These are phyloP conservation scores for Phaethon lepturus DNA, from an alignment of 2,113 vertebrate species.

Conservation along the genomic window DNA sequence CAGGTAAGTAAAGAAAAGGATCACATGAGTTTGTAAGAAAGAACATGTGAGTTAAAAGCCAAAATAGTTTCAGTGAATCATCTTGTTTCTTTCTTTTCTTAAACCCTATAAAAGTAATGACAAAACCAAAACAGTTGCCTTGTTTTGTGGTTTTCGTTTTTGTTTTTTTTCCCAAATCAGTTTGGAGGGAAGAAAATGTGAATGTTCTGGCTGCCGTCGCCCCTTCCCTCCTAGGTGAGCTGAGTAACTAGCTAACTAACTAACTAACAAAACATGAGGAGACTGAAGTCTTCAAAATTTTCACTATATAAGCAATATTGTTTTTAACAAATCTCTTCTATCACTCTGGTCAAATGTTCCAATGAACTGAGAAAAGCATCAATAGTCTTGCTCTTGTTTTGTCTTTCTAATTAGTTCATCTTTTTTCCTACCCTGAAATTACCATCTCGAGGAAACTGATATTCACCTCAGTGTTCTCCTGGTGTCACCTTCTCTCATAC, in stretches of 20 bases:
- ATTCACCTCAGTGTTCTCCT: background rate
- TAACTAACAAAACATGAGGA: background rate
- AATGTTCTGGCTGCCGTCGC: background rate
- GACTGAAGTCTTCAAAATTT: background rate
- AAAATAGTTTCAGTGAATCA: background rate
- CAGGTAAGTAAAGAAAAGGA: background rate
- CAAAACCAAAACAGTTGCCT: background rate
- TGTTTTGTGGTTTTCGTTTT: background rate
- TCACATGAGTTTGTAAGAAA: background rate
- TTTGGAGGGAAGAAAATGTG: background rate
- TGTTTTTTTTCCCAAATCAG: background rate
- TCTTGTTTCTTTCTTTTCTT: background rate
- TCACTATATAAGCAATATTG: background rate
- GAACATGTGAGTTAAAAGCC: accelerated
- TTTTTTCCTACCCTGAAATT: background rate
- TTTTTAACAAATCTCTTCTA: background rate
- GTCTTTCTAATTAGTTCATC: background rate
- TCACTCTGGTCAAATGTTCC: background rate
- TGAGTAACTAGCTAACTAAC: background rate
- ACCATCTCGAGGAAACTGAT: background rate
- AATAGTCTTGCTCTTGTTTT: background rate
- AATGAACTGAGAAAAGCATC: background rate
- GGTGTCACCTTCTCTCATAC: background rate
- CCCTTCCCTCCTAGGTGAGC: accelerated
- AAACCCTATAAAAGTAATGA: background rate